Evolutionary conservation across 2,113 vertebrate species (phyloP), one percentile per base, ranked within the genome.

Genomic region (Chaetodon trifascialis): DNA sequence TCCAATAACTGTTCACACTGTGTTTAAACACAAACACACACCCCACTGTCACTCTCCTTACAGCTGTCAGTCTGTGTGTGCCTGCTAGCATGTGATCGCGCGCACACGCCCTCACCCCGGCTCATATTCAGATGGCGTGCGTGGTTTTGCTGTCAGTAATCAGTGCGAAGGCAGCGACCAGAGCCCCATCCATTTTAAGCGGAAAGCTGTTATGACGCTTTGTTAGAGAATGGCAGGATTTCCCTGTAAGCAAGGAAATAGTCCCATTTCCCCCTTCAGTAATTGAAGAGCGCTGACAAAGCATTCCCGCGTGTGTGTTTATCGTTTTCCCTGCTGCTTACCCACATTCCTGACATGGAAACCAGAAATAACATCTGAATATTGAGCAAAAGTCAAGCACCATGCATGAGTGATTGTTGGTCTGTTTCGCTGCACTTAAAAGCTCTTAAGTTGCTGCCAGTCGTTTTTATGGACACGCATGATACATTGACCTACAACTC

Each of bases 171-270:
- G 80, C 68, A 8, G 65, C 5, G 42, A 78, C 42, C 40, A 15
- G 55, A 81, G 54, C 54, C 63, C 46, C 68, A 15, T 87, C 76
- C 77, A 83, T 82, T 93, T 89, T 79, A 59, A 73, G 68, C 49
- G 10, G 30, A 59, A 78, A 80, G 69, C 86, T 80, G 86, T 82
- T 84, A 46, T 84, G 89, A 88, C 40, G 62, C 83, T 90, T 63
- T 84, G 82, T 44, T 7, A 85, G 87, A 93, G 93, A 94, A 94
- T 93, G 85, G 90, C 93, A 94, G 94, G 93, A 94, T 94, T 94
- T 94, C 89, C 94, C 90, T 83, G 85, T 65, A 69, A 91, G 90
- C 83, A 71, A 87, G 91, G 92, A 93, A 93, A 88, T 42, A 19
- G 89, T 85, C 87, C 86, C 67, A 76, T 84, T 92, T 90, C 89